phyloP scores from a whole-genome alignment of 2,113 vertebrate genomes.

The Corythornis vintsioides region DNA sequence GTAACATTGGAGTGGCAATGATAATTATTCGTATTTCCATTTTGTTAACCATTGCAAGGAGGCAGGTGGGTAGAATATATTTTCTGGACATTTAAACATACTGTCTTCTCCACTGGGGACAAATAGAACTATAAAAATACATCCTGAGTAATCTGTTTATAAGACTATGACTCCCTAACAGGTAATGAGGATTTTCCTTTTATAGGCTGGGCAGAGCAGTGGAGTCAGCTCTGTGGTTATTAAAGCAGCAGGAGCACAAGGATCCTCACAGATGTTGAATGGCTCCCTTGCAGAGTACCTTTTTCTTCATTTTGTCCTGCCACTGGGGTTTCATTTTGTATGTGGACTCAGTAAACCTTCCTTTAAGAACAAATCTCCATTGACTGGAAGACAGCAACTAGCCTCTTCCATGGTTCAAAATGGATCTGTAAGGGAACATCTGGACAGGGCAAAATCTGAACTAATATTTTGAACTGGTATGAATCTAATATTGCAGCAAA shows the following conservation, averaged over 20 bases:
- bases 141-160: neutral
- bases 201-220: neutral
- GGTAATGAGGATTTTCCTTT: conserved; percentile 31
- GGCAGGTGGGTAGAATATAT: neutral
- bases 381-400: neutral
- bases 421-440: neutral
- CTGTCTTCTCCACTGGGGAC: neutral
- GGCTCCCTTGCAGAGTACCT: conserved; percentile 1
- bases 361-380: neutral
- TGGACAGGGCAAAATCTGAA: neutral
- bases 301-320: neutral
- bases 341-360: neutral
- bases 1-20: neutral
- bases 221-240: neutral
- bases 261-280: conserved; percentile 19
- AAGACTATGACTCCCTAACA: neutral
- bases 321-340: neutral
- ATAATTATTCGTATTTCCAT: neutral
- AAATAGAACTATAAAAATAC: neutral
- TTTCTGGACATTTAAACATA: neutral
- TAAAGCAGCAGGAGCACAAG: conserved; percentile 30
- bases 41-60: neutral
- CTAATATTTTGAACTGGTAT: neutral
- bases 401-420: neutral
- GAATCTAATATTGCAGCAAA: neutral